phyloP scores from a whole-genome alignment of 2,113 vertebrate genomes.

The Thryonomys swinderianus region DNA sequence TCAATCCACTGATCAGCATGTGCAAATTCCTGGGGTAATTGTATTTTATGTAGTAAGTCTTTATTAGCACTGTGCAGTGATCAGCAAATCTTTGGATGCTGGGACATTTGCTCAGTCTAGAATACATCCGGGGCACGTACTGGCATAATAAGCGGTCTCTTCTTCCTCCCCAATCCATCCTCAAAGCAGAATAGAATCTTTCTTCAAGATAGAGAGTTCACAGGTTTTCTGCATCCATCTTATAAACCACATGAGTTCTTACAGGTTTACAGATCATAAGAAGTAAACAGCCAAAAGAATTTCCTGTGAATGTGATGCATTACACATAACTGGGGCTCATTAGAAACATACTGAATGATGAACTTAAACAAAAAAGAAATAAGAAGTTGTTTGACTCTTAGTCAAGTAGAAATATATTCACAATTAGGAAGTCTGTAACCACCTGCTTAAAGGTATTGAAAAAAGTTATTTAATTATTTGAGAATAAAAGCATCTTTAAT shows the following conservation, averaged over 20 bases:
- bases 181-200: background rate
- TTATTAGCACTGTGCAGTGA: background rate
- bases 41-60: background rate
- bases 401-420: background rate
- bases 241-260: background rate
- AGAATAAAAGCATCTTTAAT: background rate
- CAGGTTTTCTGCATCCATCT: background rate
- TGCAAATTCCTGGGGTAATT: background rate
- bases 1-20: background rate
- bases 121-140: no score
- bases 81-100: background rate
- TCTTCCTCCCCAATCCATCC: background rate
- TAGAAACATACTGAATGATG: conserved; percentile 26
- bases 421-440: background rate
- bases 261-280: background rate
- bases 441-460: background rate
- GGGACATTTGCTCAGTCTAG: background rate
- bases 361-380: background rate
- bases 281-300: background rate
- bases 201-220: background rate
- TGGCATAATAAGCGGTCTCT: background rate
- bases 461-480: conserved; percentile 42
- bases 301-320: background rate
- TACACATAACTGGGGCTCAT: background rate
- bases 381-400: background rate